These are phyloP conservation scores for Paguma larvata DNA, from an alignment of 2,797 vertebrate species.

Conservation along the genomic window DNA sequence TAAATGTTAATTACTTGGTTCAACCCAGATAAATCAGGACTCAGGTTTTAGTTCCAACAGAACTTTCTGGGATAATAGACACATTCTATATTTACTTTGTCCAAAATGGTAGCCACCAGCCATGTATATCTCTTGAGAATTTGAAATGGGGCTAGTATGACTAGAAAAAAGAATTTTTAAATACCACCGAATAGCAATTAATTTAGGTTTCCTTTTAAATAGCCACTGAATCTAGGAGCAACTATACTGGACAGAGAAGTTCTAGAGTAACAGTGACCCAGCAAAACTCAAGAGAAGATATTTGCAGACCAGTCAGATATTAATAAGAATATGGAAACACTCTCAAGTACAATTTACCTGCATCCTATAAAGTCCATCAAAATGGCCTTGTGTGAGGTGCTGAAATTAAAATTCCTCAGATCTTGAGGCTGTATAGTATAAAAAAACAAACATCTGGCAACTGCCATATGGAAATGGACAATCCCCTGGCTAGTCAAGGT, in stretches of 20 bases:
- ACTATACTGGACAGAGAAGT: not conserved
- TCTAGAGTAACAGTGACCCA: not conserved
- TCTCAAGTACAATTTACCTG: not conserved
- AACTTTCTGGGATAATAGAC: not conserved
- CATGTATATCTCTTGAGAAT: not conserved
- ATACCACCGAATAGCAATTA: slow-evolving; percentile 27
- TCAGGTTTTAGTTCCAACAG: not conserved
- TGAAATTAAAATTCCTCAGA: not conserved
- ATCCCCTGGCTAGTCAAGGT: not conserved
- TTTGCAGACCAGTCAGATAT: not conserved
- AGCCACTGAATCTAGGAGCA: not conserved
- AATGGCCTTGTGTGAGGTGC: not conserved
- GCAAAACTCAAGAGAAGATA: not conserved
- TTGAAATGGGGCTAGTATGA: not conserved
- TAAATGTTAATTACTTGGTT: not conserved
- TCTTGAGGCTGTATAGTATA: too few species aligned
- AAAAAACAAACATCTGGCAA: not conserved
- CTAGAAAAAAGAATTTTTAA: not conserved
- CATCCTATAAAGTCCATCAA: not conserved
- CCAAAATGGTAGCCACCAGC: not conserved
- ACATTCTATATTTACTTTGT: not conserved
- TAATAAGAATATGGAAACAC: not conserved
- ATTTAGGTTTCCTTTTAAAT: slow-evolving; percentile 3
- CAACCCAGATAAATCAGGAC: not conserved
- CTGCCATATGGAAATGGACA: not conserved